Percentiles rank a stretch among this genome's conserved stretches.
These are phyloP conservation scores for Streptopelia turtur DNA, from an alignment of 2,797 vertebrate genomes.

Conservation along the genomic window DNA sequence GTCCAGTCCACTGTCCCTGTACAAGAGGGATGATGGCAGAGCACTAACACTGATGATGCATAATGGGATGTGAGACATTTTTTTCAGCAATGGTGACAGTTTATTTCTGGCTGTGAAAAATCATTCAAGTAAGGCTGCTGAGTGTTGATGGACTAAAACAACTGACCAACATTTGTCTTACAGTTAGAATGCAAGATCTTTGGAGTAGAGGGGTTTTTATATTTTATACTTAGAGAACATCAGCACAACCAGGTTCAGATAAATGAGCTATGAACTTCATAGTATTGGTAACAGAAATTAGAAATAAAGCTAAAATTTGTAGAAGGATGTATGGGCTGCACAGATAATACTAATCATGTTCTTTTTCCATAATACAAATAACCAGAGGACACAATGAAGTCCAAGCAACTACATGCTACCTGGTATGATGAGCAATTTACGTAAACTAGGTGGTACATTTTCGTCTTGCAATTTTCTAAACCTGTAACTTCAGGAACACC, in stretches of 20 bases:
- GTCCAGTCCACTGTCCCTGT: neutral
- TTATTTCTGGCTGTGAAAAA: neutral
- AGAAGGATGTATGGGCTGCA: neutral
- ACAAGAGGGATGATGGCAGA: neutral
- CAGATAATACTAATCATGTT: neutral
- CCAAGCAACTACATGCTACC: neutral
- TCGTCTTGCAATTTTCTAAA: neutral
- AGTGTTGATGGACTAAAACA: neutral
- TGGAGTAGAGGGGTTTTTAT: neutral
- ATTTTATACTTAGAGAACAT: neutral
- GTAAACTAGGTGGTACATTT: neutral
- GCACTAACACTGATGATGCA: neutral
- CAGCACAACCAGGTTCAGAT: neutral
- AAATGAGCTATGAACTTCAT: neutral
- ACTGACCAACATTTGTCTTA: neutral
- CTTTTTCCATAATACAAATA: neutral
- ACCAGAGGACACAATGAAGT: neutral
- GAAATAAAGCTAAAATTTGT: neutral
- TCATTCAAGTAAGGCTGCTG: neutral
- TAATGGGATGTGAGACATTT: neutral
- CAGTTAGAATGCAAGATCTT: neutral
- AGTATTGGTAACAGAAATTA: neutral
- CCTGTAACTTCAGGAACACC: neutral
- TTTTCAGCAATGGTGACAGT: neutral
- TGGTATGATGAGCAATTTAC: neutral